Base-by-base conservation (phyloP, 2,888 invertebrate species). In the Cephus pulcher region DNA sequence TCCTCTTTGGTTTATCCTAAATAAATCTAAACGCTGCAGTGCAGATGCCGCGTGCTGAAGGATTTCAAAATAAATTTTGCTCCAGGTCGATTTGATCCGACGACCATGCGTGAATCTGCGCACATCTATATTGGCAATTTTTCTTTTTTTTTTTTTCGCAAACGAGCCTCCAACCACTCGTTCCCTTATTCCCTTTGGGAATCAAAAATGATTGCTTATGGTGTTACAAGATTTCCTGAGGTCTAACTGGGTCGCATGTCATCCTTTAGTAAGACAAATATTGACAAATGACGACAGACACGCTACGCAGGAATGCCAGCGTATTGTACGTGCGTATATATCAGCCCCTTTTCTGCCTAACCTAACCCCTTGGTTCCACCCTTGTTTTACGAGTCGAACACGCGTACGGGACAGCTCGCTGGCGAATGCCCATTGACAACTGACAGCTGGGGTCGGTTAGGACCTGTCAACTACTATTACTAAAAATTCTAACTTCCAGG, bases 391-490 rank as follows among this genome's bases (percentile, higher is more conserved):
- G 12, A 78, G 70, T 73, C 56, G 35, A 80, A 83, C 83, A 85
- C 81, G 82, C 80, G 80, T 78, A 78, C 69, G 40, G 79, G 69
- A 69, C 69, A 78, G 74, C 76, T 71, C 68, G 4, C 69, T 73
- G 76, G 77, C 79, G 81, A 83, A 76, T 83, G 79, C 76, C 80
- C 85, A 74, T 79, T 80, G 83, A 84, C 82, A 85, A 82, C 79
- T 80, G 80, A 80, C 85, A 85, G 85, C 84, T 85, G 84, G 80
- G 79, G 84, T 81, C 82, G 82, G 83, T 84, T 79, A 85, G 83
- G 85, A 85, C 83, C 80, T 80, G 70, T 37, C 37, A 37, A 37
- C 37, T 37, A 4, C 37, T 12, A 15, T 37, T 37, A 37, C 37
- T 4, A 12, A 37, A 37, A 37, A 12, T 37, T 35, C 1, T 37